Evolutionary conservation across 23 tunicate genomes (phyloP), one percentile per base, ranked within the genome.

Genomic region (Halocynthia roretzi): DNA sequence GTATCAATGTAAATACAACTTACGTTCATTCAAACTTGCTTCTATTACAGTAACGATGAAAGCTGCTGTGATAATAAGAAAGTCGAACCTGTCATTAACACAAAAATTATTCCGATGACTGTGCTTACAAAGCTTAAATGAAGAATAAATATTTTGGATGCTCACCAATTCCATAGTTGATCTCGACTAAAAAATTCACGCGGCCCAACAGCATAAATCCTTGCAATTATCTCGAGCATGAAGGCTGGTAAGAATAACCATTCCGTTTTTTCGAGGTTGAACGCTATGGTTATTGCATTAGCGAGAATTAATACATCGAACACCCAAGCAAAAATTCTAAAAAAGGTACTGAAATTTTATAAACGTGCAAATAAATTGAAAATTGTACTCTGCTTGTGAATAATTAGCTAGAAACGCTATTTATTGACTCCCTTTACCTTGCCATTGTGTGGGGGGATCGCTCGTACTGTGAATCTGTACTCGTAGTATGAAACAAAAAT

Each of bases 91-190:
- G 67, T 17, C 21, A 68, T 15, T 12, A 19, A 19, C 14, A 12
- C 22, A 22, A 31, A 58, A 1, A n/a, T 58, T 58, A 58, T n/a
- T 15, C 64, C n/a, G n/a, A 58, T 14, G 17, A 67, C 17, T 19
- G 40, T 67, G 71, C 2, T 21, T 19, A 18, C 71, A 67, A 11
- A 67, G 44, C 19, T 11, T 15, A 67, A 23, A 19, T 17, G 20
- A 19, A 67, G 17, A 21, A 15, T 10, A 15, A 17, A 12, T 17
- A 17, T 15, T 67, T 19, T 2, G 11, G 12, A 15, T 52, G 21
- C 76, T 86, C 62, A 92, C 98, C 96, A 96, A 61, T 96, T 96
- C 99, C 99, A 96, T 6, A 83, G 73, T 51, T 84, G 72, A 51
- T 82, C 77, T 52, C 72, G 71, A 11, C 88, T 82, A 56, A 96